phyloP scores from a whole-genome alignment of 92 coral and sea anemone genomes.

The Porites rus region DNA sequence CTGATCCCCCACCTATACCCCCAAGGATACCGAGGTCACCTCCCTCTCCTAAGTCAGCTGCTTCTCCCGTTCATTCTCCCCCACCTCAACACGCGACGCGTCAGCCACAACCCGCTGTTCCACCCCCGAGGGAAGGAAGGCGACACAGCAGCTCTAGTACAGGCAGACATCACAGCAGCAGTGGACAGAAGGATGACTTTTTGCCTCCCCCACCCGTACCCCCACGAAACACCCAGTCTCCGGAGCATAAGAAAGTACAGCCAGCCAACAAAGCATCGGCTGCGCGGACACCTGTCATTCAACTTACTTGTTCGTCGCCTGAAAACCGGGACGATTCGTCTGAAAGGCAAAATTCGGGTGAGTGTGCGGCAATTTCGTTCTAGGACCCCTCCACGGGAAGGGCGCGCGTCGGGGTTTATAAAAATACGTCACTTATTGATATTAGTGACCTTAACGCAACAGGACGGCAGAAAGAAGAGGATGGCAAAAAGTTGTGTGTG shows the following conservation, averaged over 20 bases:
- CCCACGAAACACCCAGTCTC: constrained; percentile 78
- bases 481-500: no score
- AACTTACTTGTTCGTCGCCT: constrained; percentile 71
- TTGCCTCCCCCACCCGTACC: constrained; percentile 90
- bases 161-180: neutral
- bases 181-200: constrained; percentile 23
- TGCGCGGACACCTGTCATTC: constrained; percentile 68
- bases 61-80: neutral
- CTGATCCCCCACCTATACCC: constrained; percentile 89
- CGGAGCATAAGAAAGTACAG: constrained; percentile 11
- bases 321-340: constrained; percentile 37
- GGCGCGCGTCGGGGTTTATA: no score
- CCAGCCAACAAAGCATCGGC: constrained; percentile 36
- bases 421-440: no score
- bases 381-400: no score
- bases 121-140: constrained; percentile 20
- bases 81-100: constrained; percentile 15
- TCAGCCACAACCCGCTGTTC: constrained; percentile 7
- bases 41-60: constrained; percentile 24
- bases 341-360: constrained; percentile 34
- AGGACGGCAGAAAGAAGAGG: no score
- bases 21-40: constrained; percentile 76
- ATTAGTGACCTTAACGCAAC: no score
- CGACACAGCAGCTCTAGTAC: constrained; percentile 11
- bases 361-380: neutral